Percentiles rank a stretch among this genome's conserved stretches.
Conservation (phyloP, 2,113 vertebrate genomes). For the Bubalus kerabau region DNA sequence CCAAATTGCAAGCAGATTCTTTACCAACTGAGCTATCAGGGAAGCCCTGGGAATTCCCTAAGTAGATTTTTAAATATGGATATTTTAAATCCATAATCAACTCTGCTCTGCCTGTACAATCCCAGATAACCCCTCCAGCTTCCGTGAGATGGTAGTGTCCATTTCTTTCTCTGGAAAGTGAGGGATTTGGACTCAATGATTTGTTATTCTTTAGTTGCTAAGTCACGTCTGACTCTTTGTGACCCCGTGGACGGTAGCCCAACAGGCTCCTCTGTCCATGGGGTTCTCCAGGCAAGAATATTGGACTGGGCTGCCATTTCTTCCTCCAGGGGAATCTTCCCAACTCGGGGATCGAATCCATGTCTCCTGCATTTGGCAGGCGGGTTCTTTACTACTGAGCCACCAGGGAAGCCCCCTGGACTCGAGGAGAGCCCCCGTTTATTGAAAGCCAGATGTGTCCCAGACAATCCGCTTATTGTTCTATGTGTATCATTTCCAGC, state of each 20-base stretch:
- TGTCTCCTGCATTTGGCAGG: neutral
- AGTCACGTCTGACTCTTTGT: neutral
- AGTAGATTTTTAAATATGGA: neutral
- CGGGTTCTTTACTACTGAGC: neutral
- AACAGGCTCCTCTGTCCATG: neutral
- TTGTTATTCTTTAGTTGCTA: neutral
- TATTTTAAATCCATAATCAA: neutral
- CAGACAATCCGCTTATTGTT: neutral
- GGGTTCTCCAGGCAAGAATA: neutral
- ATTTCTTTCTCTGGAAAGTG: neutral
- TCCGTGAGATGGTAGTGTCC: neutral
- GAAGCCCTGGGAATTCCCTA: neutral
- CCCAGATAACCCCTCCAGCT: neutral
- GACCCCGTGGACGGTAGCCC: neutral
- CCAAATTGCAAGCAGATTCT: neutral
- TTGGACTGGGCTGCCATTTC: neutral
- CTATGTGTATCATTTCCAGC: neutral
- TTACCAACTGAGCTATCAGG: neutral
- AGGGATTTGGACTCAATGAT: neutral
- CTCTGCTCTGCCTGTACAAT: neutral
- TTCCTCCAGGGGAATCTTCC: neutral
- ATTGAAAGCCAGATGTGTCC: neutral
- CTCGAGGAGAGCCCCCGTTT: neutral
- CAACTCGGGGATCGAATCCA: rapidly evolving
- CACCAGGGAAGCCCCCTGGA: neutral